Base-by-base conservation (phyloP, 2,113 vertebrate genomes). In the Oncorhynchus gorbuscha region DNA sequence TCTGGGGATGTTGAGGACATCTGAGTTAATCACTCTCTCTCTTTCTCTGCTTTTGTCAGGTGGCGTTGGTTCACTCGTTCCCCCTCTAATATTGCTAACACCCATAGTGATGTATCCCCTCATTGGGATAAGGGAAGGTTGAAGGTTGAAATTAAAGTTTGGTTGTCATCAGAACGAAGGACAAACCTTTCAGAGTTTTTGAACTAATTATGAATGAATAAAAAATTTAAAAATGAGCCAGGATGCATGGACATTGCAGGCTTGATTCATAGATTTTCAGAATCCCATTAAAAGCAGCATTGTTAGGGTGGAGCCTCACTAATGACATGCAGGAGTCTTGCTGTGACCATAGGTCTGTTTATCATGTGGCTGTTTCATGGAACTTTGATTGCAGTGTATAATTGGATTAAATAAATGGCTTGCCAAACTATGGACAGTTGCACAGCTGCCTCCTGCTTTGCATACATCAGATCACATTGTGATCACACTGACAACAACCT, bases 271-370 rank as follows among this genome's bases (percentile, higher is more conserved):
- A 84, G 89, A 86, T 90, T 92, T 89, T 87, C 75, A 79, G 79
- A 92, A 93, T 92, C 89, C 90, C 86, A 92, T 92, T 92, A 91
- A 89, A 87, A 87, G 78, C 85, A 85, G 87, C 87, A 91, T 90
- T 86, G 85, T 91, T 87, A 91, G 28, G 64, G 39, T 72, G 24
- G 81, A 62, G 73, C 35, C 72, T 70, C 74, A 62, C 74, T 89
- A 92, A 93, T 91, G 89, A 89, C 77, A 89, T 89, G 88, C 39
- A 12, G 77, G 79, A 77, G 0, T 81, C 79, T 14, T 77, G 58
- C 67, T 85, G 39, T 45, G 39, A 45, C 39, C 79, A 72, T 71
- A 80, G 86, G 79, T 77, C 81, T 35, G 72, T 84, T 84, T 89
- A 87, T 92, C 89, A 89, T 86, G 89, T 86, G 84, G 79, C 85